Conservation (phyloP, 2,113 vertebrate species). For the Austrofundulus limnaeus region DNA sequence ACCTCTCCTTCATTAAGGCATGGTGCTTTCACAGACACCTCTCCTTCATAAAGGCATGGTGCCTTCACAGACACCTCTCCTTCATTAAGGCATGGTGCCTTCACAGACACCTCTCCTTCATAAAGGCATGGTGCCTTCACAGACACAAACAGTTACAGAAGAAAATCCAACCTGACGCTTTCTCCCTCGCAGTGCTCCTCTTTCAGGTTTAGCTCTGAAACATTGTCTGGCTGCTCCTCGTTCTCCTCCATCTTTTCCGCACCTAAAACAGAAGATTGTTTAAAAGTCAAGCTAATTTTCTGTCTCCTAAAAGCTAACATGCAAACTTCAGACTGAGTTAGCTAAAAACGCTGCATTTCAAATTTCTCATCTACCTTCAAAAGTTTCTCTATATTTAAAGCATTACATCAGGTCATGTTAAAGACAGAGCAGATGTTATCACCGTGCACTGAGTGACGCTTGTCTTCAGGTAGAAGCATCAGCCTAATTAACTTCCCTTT, state of each 20-base stretch:
- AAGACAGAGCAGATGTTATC: background rate
- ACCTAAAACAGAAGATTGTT: slow-evolving; percentile 3
- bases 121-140: no score
- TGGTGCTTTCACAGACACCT: no score
- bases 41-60: no score
- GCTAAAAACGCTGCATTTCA: background rate
- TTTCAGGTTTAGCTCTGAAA: slow-evolving; percentile 17
- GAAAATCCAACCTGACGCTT: slow-evolving; percentile 67
- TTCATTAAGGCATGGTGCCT: no score
- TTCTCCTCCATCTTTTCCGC: slow-evolving; percentile 58
- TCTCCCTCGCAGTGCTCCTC: slow-evolving; percentile 7
- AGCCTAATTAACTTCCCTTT: background rate
- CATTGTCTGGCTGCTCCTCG: slow-evolving; percentile 35
- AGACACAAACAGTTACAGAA: background rate
- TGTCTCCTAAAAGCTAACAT: background rate
- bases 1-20: no score
- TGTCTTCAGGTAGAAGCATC: no score
- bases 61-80: no score
- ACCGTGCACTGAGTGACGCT: no score
- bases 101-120: no score
- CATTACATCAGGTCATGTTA: background rate
- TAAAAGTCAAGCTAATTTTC: no score
- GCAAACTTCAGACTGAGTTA: background rate
- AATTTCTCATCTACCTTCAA: background rate
- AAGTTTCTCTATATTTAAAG: background rate